phyloP scores from a whole-genome alignment of 2,888 invertebrate species.

The Napeogenes inachia region DNA sequence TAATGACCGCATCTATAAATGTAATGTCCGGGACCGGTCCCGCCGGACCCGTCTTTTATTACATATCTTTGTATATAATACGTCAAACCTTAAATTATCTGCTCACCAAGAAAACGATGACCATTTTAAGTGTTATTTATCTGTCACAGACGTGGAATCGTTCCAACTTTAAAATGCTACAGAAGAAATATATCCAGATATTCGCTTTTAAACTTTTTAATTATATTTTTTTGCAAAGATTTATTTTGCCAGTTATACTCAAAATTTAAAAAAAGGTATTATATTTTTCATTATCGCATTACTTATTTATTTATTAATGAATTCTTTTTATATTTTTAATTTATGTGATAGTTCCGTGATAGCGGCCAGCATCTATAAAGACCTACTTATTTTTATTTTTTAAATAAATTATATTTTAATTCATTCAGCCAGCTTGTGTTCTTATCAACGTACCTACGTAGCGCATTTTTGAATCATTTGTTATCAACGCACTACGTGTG shows the following conservation, averaged over 20 bases:
- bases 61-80: slow-evolving; percentile 62
- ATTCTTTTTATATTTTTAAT: too few relatives aligned
- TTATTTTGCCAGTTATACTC: slow-evolving; percentile 3
- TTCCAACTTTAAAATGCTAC: slow-evolving; percentile 34
- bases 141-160: slow-evolving; percentile 40
- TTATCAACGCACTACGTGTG: slow-evolving; percentile 15
- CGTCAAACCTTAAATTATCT: slow-evolving; percentile 66
- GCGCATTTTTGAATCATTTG: slow-evolving; percentile 17
- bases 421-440: neutral
- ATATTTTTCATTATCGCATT: neutral
- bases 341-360: too few relatives aligned
- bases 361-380: too few relatives aligned
- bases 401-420: too few relatives aligned
- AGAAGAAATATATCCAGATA: slow-evolving; percentile 19
- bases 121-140: slow-evolving; percentile 53
- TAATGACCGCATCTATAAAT: slow-evolving; percentile 61
- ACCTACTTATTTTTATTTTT: too few relatives aligned
- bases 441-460: neutral
- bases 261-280: slow-evolving; percentile 7
- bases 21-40: slow-evolving; percentile 55
- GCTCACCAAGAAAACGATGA: slow-evolving; percentile 55
- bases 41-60: slow-evolving; percentile 45
- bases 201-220: slow-evolving; percentile 1
- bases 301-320: too few relatives aligned
- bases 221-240: slow-evolving; percentile 3